Evolutionary conservation across 2,888 invertebrate species (phyloP), one percentile per base, ranked within the genome.

Genomic region (Gerris lacustris): DNA sequence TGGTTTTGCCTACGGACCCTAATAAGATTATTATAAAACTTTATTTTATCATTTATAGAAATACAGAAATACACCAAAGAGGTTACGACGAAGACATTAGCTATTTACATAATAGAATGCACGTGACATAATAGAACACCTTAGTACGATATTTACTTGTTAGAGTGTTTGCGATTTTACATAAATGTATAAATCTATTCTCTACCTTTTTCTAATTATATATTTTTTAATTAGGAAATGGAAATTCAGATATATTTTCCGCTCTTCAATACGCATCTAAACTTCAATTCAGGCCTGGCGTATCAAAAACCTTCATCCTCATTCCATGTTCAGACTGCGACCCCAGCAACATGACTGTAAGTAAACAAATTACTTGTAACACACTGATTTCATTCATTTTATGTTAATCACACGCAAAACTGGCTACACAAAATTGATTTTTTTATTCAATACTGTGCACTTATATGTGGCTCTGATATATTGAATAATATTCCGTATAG

Each of bases 251-350:
- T 78, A 87, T 91, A 75, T 90, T 92, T 79, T 86, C 85, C 47
- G 93, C 92, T 7, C 84, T 93, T 15, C 86, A 86, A 67, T 87
- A 86, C 78, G 90, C 91, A 17, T 86, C 89, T 0, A 83, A 84
- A 72, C 82, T 93, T 67, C 86, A 89, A 72, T 93, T 91, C 84
- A 85, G 94, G 47, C 86, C 92, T 2, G 95, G 90, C 0, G 92
- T 90, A 44, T 89, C 93, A 0, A 90, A 92, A 79, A 90, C 89
- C 5, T 87, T 95, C 74, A 83, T 95, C 73, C 82, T 95, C 64
- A 79, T 95, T 78, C 90, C 92, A 0, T 95, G 94, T 81, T 86
- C 88, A 11, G 84, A 84, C 69, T 94, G 94, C 79, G 85, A 87
- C 74, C 83, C 86, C 6, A 80, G 81, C 63, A 83, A 85, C 75